Conservation (phyloP, 2,113 vertebrate genomes). For the Lota lota region DNA sequence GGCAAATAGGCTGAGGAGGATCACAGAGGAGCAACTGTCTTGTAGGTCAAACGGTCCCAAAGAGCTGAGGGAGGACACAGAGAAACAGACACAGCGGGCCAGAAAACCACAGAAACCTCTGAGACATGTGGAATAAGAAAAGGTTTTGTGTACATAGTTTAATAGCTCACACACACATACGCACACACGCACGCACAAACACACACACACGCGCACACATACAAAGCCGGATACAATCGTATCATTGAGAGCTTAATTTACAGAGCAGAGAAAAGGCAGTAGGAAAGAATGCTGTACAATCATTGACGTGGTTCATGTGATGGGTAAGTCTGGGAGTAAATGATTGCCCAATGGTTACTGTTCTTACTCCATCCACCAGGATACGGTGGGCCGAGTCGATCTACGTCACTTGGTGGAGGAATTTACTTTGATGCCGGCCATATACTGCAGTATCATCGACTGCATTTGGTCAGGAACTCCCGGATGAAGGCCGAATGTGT, state of each 20-base stretch:
- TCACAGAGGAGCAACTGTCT: neutral
- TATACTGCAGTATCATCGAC: slow-evolving; percentile 15
- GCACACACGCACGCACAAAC: neutral
- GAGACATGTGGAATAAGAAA: too few relatives aligned
- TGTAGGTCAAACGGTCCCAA: neutral
- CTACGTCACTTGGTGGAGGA: slow-evolving; percentile 41
- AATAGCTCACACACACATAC: neutral
- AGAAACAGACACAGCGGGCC: neutral
- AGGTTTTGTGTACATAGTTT: too few relatives aligned
- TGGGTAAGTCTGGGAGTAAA: slow-evolving; percentile 69
- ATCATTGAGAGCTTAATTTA: too few relatives aligned
- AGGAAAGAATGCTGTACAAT: neutral
- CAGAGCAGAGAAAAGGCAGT: neutral
- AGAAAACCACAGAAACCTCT: too few relatives aligned
- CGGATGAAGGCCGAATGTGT: slow-evolving; percentile 5
- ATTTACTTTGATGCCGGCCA: slow-evolving; percentile 53
- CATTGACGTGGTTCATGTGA: slow-evolving; percentile 50
- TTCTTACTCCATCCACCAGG: slow-evolving; percentile 65
- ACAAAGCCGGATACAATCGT: neutral
- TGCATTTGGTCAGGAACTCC: neutral
- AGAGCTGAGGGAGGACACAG: neutral
- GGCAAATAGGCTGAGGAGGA: neutral
- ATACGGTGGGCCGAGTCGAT: slow-evolving; percentile 66
- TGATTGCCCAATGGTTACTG: slow-evolving; percentile 71
- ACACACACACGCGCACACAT: neutral